A percentile compares a stretch with the other conserved stretches of the same genome.
Evolutionary conservation across 2,797 vertebrate species (phyloP).

Genomic region (Enteromius thamalakanensis): DNA sequence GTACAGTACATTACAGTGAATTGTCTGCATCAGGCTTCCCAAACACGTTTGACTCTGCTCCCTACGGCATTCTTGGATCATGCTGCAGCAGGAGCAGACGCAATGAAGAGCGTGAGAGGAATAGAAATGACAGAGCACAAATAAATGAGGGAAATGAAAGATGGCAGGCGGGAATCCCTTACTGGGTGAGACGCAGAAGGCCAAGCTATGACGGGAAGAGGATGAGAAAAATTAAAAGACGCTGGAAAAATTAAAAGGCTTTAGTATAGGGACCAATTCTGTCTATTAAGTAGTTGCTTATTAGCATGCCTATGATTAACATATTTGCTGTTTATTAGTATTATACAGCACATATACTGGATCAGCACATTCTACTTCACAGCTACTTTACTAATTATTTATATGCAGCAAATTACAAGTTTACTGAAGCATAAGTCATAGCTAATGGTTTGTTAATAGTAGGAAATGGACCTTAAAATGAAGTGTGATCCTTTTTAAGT

Average conservation of each 20-base stretch:
- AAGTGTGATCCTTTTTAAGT: neutral
- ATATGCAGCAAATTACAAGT: neutral
- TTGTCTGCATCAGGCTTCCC: neutral
- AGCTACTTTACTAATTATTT: neutral
- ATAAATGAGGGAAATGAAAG: slow-evolving; percentile 13
- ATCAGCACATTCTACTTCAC: neutral
- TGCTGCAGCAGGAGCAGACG: slow-evolving; percentile 10
- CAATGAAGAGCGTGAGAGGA: slow-evolving; percentile 18
- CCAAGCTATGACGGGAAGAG: neutral
- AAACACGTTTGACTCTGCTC: slow-evolving; percentile 9
- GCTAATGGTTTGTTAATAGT: neutral
- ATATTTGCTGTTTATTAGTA: neutral
- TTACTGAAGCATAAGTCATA: neutral
- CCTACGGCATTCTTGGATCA: slow-evolving; percentile 23
- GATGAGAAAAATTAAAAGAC: neutral
- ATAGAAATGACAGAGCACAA: slow-evolving; percentile 21
- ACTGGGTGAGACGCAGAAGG: neutral
- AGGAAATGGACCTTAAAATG: neutral
- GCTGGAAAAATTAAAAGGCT: neutral
- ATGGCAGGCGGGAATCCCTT: slow-evolving; percentile 7
- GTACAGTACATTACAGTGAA: slow-evolving; percentile 12
- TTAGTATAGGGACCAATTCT: too few species aligned
- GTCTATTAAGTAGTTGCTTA: neutral
- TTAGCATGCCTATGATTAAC: neutral
- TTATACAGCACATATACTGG: neutral